Base-by-base conservation (phyloP, 2,113 vertebrate species). In the Pedionomus torquatus region DNA sequence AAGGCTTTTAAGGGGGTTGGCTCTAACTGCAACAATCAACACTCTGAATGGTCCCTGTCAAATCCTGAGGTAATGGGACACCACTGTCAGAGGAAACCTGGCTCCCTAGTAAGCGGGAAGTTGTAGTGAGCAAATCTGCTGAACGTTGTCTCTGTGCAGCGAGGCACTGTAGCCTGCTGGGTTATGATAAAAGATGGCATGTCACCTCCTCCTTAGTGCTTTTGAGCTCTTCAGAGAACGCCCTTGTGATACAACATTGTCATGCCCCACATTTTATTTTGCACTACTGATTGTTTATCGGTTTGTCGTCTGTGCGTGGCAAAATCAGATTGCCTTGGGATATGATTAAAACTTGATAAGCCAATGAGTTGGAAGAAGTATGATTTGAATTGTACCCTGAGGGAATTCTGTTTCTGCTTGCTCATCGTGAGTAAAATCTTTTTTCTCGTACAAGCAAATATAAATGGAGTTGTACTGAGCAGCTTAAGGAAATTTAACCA, bases 131-230 rank as follows among this genome's bases (percentile, higher is more conserved):
- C 60, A 44, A 76, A 93, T n/a, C 33, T 71, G 33, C 44, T 61
- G 24, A 17, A 5, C 10, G 13, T 11, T 65, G 31, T n/a, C 54
- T 65, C 31, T 0, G 0, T 48, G 75, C 46, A 57, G 51, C 48
- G 25, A 58, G 49, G n/a, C 44, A 23, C 16, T 31, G 37, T 30
- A 74, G 51, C 35, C 46, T 70, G 74, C 12, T 21, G 48, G 44
- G 9, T 13, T 82, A 19, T 23, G 57, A 37, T 63, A 37, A 63
- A 54, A 70, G 8, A 14, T 25, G 19, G 19, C 55, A 35, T 31
- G 60, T 58, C 41, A 31, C 21, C 55, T 78, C 37, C 41, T 65
- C 3, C 2, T 61, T 46, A 14, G 39, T 20, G 66, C 58, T 57
- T 26, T 30, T 4, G 7, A 57, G 35, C 25, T 84, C 35, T 26